Percentiles rank a stretch among this genome's conserved stretches.
phyloP scores from a whole-genome alignment of 92 coral and sea anemone species.

The Phenganax stokvisi region DNA sequence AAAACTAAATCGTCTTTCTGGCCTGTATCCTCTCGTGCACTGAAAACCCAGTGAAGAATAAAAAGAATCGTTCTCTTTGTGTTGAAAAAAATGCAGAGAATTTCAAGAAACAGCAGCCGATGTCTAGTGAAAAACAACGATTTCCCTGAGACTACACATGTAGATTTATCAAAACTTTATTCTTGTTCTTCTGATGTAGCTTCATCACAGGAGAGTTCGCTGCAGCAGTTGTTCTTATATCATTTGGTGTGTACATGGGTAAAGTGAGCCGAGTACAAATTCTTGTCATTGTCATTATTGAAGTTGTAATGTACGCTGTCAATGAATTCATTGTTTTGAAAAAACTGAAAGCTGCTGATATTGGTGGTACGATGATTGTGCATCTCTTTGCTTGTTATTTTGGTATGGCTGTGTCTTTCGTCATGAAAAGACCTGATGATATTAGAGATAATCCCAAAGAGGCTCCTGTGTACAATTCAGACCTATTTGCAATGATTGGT shows the following conservation, averaged over 20 bases:
- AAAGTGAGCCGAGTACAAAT: constrained; percentile 66
- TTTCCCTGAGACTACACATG: no score
- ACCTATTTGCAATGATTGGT: constrained; percentile 66
- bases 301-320: constrained; percentile 53
- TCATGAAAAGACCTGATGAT: constrained; percentile 37
- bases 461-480: constrained; percentile 54
- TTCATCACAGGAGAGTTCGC: constrained; percentile 59
- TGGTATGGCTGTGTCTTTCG: constrained; percentile 56
- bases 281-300: constrained; percentile 54
- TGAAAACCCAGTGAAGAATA: no score
- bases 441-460: constrained; percentile 47
- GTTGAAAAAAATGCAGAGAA: no score
- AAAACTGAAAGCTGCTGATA: constrained; percentile 54
- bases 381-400: constrained; percentile 63
- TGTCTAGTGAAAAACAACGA: no score
- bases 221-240: constrained; percentile 63
- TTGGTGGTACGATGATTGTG: constrained; percentile 55
- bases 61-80: no score
- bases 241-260: constrained; percentile 65
- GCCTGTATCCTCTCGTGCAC: no score
- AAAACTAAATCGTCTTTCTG: no score
- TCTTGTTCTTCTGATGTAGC: constrained; percentile 49
- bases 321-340: constrained; percentile 58
- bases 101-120: no score
- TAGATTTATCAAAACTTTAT: not conserved